Evolutionary conservation across 2,797 vertebrate genomes (phyloP), one percentile per base, ranked within the genome.

Genomic region (Pseudomugil gertrudae): DNA sequence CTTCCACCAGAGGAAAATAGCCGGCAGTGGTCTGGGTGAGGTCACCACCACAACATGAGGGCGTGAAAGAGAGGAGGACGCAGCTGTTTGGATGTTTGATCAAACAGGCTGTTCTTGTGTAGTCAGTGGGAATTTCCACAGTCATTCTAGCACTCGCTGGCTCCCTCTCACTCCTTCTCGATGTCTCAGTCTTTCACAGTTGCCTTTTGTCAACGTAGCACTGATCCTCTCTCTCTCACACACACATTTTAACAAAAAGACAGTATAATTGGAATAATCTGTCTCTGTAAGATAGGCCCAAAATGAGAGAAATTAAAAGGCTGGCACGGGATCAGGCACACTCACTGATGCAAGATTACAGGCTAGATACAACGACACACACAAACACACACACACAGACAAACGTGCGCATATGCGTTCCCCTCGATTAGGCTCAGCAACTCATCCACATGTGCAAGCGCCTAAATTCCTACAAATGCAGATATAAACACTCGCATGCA

Each of bases 111-210:
- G 70, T 79, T 85, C 76, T 76, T 74, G 78, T 86, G 76, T 77
- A 85, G 85, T 90, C 85, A 82, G 60, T 84, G 87, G 90, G 90
- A 91, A 91, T 92, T 91, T 91, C 90, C 90, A 90, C 79, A 87
- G 84, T 85, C 88, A 84, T 84, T 84, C 83, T 74, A 77, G 76
- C 76, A 53, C 82, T 69, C 54, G 9, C 74, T 53, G 63, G 72
- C 78, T 53, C 79, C 83, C 80, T 77, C 73, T 76, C 83, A 68
- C 76, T 79, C 68, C 64, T 64, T 85, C 66, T 85, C 72, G 4
- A 66, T 53, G 72, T 82, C 80, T 84, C 83, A 72, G 78, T 72
- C 57, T 80, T 86, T 84, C 78, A 71, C 78, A 72, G 79, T 80
- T 54, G 26, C 76, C 69, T 84, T 85, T 80, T 82, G 78, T 84